Base-by-base conservation (phyloP, 2,113 vertebrate species). In the Psophia crepitans region DNA sequence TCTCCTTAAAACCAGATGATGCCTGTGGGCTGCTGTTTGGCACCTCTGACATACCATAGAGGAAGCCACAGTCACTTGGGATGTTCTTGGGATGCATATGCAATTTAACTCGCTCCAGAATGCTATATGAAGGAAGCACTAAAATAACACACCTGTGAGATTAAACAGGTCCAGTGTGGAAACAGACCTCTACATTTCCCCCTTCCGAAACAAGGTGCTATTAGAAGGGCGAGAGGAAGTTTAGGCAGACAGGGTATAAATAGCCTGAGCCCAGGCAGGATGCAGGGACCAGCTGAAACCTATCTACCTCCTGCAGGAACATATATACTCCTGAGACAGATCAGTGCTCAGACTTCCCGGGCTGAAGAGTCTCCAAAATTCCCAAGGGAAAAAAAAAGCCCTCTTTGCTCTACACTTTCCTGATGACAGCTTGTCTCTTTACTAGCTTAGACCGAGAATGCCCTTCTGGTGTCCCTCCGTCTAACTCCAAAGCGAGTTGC, bases 121-220 rank as follows among this genome's bases (percentile, higher is more conserved):
- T 9, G 39, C 61, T 91, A 69, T 44, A 93, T 49, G 70, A 90
- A 95, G 92, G 43, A 95, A 81, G 48, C 27, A 79, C 84, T 75
- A 75, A 96, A 97, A 97, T 95, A 97, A 82, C 15, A 53, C 48
- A 87, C 39, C 76, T 79, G 63, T 56, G 64, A 81, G 64, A 91
- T 84, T n/a, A 82, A 89, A 90, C 51, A 81, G 82, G 32, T 53
- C 61, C 65, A 81, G 12, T 11, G 56, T 37, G 17, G 64, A 92
- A 95, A 78, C 5, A 92, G 65, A 24, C 23, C 49, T 84, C 73
- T 57, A 26, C 41, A 48, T 48, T 95, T 90, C 43, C 48, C 56
- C 44, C 33, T 96, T 87, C 69, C 57, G 93, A 92, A 74, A 37
- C 1, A 12, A 71, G 77, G 95, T 53, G 58, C 85, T 94, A 93